Evolutionary conservation across 35 echinoderm and acorn worm genomes (phyloP), one percentile per base, ranked within the genome.

Genomic region (Apostichopus californicus): DNA sequence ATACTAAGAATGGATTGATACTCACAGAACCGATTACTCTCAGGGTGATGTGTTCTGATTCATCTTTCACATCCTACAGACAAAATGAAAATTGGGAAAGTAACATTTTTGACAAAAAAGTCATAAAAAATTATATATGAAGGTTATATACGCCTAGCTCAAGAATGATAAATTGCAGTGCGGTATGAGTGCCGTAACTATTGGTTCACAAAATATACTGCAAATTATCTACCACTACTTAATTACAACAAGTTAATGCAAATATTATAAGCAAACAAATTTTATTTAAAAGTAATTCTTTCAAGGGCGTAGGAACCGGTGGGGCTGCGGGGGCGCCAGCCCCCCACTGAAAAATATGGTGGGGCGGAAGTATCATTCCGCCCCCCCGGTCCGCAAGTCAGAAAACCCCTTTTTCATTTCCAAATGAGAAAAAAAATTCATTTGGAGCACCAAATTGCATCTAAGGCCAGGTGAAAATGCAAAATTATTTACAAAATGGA

Each of bases 31-130:
- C 86, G 9, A 87, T 21, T 28, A 87, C 86, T 87, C 28, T 56
- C 17, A 87, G 86, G 54, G 86, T 87, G 58, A 87, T 87, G 86
- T 87, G 86, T 68, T 87, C 86, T 21, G 86, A 87, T 25, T 87
- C 86, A 87, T 87, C 86, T 66, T 87, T 87, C 57, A 87, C 86
- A 18, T 87, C 86, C 86, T 87, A 57, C 6, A 87, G 18, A 14
- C 64, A 68, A 80, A 54, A 54, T 11, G 11, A 80, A 80, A 22
- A 80, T 13, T 21, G 78, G 21, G 21, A 54, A 80, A 17, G 18
- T 68, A 68, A 68, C 34, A 46, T 46, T 46, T 46, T 46, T 46
- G 34, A 46, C 34, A 46, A 46, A 46, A 46, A 46, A 46, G 64
- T 18, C 6, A 68, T 10, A 9, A 11, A 68, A 11, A 11, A 68